Base-by-base conservation (phyloP, 1,140 invertebrate genomes). In the Piezodorus guildinii region DNA sequence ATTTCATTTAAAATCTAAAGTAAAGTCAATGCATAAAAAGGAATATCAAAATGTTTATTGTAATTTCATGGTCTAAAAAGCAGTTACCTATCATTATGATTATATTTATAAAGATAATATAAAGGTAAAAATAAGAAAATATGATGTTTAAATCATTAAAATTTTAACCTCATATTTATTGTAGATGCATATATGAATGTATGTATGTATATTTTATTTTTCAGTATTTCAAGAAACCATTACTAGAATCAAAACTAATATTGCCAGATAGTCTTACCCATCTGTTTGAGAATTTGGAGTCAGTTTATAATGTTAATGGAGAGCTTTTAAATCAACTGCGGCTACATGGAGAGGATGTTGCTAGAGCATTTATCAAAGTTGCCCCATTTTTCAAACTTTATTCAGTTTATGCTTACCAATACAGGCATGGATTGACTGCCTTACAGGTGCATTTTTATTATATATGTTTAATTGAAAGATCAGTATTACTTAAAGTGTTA, bases 311-410 rank as follows among this genome's bases (percentile, higher is more conserved):
- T 68, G 77, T 89, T 3, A 88, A 87, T 72, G 78, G 79, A 14
- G 83, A 85, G 70, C 74, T 89, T 15, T 72, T 86, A 8, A 75
- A 79, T 15, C 81, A 85, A 71, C 73, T 88, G 65, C 80, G 81
- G 69, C 70, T 78, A 44, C 77, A 81, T 69, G 73, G 77, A 59
- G 74, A 81, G 54, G 81, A 85, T 73, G 77, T 88, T 46, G 81
- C 82, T 0, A 71, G 76, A 65, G 83, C 85, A 9, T 88, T 90
- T 71, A 75, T 79, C 0, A 83, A 83, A 69, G 75, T 89, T 51
- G 86, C 83, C 17, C 86, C 86, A 12, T 89, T 86, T 73, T 83
- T 90, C 23, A 90, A 89, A 72, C 72, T 88, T 16, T 90, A 90
- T 70, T 86, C 86, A 4, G 81, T 83, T 2, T 89, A 88, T 74